Evolutionary conservation across 2,113 vertebrate species (phyloP), one percentile per base, ranked within the genome.

Genomic region (Limnothrissa miodon): DNA sequence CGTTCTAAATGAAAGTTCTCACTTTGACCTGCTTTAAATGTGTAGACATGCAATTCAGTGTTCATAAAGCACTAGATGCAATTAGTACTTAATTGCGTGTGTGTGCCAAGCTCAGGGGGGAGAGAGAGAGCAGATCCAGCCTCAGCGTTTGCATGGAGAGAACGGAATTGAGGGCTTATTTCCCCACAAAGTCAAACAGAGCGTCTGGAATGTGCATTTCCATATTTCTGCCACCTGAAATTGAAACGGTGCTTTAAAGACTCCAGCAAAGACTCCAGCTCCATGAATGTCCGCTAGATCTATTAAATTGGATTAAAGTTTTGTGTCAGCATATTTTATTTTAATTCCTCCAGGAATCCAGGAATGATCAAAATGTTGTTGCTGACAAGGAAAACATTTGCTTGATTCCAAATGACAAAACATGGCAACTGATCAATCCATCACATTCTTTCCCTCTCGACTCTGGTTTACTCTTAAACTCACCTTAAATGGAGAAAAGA

Each of bases 381-480:
- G 45, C 66, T 74, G 66, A 36, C 66, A 74, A 11, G 2, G 66
- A 74, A 74, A 74, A 36, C 29, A 36, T 13, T 11, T 4, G 66
- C 66, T 74, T 74, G 87, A 86, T 90, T 85, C 84, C 62, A 86
- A 79, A 39, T 86, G 87, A 87, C 87, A 88, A 86, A 74, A 85
- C 87, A 87, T 87, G 78, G 81, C 70, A 85, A 86, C 83, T 70
- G 78, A 86, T 84, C 86, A 82, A 88, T 88, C 86, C 86, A 90
- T 88, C 85, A 87, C 85, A 84, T 83, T 74, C 83, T 81, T 88
- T 78, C 19, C 81, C 83, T 81, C 84, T 83, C 79, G 79, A 66
- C 85, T 81, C 85, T 82, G 70, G 45, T 42, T 42, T 42, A 85
- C 86, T 85, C 78, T 79, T 59, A 81, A 87, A 90, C 82, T 79